Percentiles rank a stretch among this genome's conserved stretches.
Evolutionary conservation across 2,113 vertebrate genomes (phyloP).

Genomic region (Todiramphus chloris): DNA sequence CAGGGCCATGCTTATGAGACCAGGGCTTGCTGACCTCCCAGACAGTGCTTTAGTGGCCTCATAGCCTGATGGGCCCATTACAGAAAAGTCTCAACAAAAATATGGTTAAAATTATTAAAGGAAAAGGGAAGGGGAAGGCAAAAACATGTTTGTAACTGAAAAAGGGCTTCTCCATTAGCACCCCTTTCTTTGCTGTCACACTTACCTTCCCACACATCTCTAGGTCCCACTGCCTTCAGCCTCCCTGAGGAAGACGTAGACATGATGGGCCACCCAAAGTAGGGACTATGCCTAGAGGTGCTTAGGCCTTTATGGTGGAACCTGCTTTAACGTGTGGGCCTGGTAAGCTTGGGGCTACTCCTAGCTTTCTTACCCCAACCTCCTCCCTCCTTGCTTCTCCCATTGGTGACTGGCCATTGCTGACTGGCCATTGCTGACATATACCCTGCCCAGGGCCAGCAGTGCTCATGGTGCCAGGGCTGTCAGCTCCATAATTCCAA

Average conservation of each 20-base stretch:
- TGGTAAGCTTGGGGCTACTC: background rate
- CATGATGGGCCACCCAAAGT: fast-evolving
- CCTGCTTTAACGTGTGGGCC: background rate
- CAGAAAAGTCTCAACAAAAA: background rate
- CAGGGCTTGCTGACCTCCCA: background rate
- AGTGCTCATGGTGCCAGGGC: background rate
- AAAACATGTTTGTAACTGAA: background rate
- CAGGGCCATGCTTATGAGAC: fast-evolving
- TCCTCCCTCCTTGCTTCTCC: background rate
- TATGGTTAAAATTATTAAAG: background rate
- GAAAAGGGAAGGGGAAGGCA: no score
- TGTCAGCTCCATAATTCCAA: fast-evolving
- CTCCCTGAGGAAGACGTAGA: background rate
- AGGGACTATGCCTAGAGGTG: background rate
- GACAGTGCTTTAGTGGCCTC: fast-evolving
- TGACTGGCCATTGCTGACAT: fast-evolving
- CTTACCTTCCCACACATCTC: fast-evolving
- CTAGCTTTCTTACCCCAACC: background rate
- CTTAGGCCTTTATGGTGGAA: background rate
- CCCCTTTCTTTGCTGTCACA: background rate
- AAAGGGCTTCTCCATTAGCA: background rate
- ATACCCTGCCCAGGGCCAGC: no score
- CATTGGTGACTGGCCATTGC: fast-evolving
- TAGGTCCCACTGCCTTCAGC: background rate
- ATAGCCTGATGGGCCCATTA: background rate